Conservation (phyloP, 2,797 vertebrate genomes). For the Neosilurus mollespiculum region DNA sequence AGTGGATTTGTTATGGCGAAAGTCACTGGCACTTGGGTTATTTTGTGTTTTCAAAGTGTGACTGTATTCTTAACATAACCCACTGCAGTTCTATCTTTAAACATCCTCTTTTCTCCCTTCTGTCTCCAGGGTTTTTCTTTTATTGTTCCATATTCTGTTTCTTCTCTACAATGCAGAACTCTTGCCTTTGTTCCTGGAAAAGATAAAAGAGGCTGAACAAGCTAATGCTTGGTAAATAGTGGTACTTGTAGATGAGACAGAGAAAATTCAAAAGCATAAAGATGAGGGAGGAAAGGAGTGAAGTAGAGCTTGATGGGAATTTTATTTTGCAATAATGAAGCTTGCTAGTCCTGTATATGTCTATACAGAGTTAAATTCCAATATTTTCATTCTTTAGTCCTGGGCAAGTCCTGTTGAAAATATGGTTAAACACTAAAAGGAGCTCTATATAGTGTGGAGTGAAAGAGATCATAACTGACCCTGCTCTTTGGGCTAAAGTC, state of each 20-base stretch:
- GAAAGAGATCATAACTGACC: neutral
- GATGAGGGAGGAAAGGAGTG: neutral
- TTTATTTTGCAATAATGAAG: neutral
- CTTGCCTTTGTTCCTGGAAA: conserved; percentile 23
- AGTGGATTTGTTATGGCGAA: conserved; percentile 13
- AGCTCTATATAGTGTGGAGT: neutral
- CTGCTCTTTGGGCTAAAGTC: neutral
- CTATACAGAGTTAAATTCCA: neutral
- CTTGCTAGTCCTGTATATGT: neutral
- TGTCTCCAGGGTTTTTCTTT: conserved; percentile 22
- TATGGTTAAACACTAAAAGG: neutral
- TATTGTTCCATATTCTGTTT: conserved; percentile 9
- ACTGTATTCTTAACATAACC: conserved; percentile 20
- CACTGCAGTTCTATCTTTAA: conserved; percentile 21
- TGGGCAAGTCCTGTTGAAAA: neutral
- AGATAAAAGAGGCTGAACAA: neutral
- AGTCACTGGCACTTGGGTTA: neutral
- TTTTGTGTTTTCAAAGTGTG: conserved; percentile 1
- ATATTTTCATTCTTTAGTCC: neutral
- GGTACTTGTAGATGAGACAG: neutral
- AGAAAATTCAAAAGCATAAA: conserved; percentile 2
- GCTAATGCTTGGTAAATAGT: neutral
- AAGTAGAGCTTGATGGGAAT: neutral
- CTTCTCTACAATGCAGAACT: neutral
- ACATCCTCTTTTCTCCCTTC: conserved; percentile 22